These are phyloP conservation scores for Ranitomeya imitator DNA, from an alignment of 2,113 vertebrate genomes.

Conservation along the genomic window DNA sequence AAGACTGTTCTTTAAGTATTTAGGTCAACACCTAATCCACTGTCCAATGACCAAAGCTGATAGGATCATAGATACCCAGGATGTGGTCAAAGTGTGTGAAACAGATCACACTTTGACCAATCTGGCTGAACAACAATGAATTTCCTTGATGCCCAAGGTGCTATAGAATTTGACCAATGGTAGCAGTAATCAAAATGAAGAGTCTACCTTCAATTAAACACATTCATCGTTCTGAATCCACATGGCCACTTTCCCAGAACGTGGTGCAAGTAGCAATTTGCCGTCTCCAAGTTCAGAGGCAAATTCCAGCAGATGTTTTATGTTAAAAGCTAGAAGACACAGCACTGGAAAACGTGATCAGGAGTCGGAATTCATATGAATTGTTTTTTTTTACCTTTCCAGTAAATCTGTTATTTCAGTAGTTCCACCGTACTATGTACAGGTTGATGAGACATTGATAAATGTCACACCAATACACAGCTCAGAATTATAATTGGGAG, in stretches of 20 bases:
- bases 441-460: not conserved
- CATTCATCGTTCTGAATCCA: too few species aligned
- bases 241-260: not conserved
- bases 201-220: too few species aligned
- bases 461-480: not conserved
- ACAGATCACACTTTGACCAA: too few species aligned
- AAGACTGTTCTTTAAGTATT: too few species aligned
- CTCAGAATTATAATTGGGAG: not conserved
- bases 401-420: not conserved
- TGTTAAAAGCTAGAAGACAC: not conserved
- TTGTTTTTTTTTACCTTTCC: not conserved
- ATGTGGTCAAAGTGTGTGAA: too few species aligned
- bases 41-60: too few species aligned
- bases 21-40: too few species aligned
- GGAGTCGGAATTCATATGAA: not conserved
- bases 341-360: not conserved
- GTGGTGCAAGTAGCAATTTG: not conserved
- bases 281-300: not conserved
- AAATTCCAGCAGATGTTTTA: not conserved
- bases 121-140: too few species aligned
- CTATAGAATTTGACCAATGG: too few species aligned
- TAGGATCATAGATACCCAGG: too few species aligned
- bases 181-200: too few species aligned
- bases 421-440: not conserved
- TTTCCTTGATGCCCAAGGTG: too few species aligned